Evolutionary conservation across 1,140 invertebrate genomes (phyloP).

Genomic region (Brachionus rotundiformis): DNA sequence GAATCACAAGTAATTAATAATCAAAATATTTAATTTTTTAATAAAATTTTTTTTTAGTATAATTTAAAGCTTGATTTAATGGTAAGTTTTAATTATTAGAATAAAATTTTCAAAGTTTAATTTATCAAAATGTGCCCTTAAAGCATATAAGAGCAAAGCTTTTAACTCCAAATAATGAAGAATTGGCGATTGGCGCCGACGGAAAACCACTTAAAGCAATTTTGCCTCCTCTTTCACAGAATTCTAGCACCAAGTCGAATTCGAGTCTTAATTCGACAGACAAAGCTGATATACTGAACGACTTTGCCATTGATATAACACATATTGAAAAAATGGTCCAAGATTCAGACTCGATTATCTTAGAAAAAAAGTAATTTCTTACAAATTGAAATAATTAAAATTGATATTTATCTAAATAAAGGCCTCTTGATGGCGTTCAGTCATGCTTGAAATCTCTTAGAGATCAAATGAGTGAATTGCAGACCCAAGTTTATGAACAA

Average conservation of each 20-base stretch:
- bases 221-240: background rate
- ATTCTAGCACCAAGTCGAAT: background rate
- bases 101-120: too few species aligned
- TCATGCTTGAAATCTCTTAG: slow-evolving; percentile 31
- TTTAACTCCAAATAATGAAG: background rate
- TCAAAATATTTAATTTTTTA: background rate
- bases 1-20: slow-evolving; percentile 46
- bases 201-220: slow-evolving; percentile 42
- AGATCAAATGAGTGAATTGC: slow-evolving; percentile 51
- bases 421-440: slow-evolving; percentile 48
- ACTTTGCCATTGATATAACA: slow-evolving; percentile 49
- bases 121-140: too few species aligned
- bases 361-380: slow-evolving; percentile 5
- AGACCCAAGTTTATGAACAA: slow-evolving; percentile 50
- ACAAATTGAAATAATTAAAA: background rate
- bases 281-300: background rate
- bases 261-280: slow-evolving; percentile 15
- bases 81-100: slow-evolving; percentile 3
- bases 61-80: slow-evolving; percentile 51
- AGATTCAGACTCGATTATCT: slow-evolving; percentile 44
- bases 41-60: slow-evolving; percentile 14
- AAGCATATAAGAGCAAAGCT: slow-evolving; percentile 50
- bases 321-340: slow-evolving; percentile 51
- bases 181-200: background rate
- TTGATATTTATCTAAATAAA: background rate